These are phyloP conservation scores for Brachyistius frenatus DNA, from an alignment of 2,113 vertebrate genomes.

Conservation along the genomic window DNA sequence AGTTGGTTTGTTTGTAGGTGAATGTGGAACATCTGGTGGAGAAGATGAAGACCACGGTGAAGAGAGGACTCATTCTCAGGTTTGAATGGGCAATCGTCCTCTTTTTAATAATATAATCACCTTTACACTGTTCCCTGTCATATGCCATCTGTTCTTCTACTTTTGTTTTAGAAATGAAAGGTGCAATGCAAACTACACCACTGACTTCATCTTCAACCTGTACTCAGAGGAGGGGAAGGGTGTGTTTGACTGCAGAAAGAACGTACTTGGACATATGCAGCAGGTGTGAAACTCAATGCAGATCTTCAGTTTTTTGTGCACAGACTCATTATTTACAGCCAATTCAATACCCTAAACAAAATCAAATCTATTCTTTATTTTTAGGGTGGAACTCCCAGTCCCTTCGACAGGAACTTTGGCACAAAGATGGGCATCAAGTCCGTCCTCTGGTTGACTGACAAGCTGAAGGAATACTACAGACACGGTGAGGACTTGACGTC, in stretches of 20 bases:
- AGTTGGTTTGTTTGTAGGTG: constrained; percentile 71
- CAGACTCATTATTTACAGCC: background rate
- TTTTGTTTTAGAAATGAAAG: constrained; percentile 86
- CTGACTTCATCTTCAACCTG: constrained; percentile 93
- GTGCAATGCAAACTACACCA: constrained; percentile 91
- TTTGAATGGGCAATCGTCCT: constrained; percentile 43
- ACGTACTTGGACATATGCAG: constrained; percentile 95
- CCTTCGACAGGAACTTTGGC: constrained; percentile 93
- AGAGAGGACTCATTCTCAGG: constrained; percentile 92
- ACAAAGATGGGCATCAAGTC: constrained; percentile 94
- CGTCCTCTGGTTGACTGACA: constrained; percentile 90
- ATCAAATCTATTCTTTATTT: background rate
- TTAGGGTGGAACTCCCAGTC: constrained; percentile 91
- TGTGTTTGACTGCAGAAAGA: constrained; percentile 93
- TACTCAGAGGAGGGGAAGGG: constrained; percentile 94
- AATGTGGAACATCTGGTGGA: constrained; percentile 92
- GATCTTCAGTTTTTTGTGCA: background rate
- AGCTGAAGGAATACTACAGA: constrained; percentile 91
- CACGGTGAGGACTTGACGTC: constrained; percentile 82
- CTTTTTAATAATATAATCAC: background rate
- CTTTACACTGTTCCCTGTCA: background rate
- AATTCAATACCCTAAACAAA: background rate
- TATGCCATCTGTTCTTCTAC: background rate
- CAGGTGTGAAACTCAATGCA: constrained; percentile 81
- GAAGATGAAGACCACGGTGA: constrained; percentile 96